Base-by-base conservation (phyloP, 64 coral and sea anemone genomes). In the Montipora cactus region DNA sequence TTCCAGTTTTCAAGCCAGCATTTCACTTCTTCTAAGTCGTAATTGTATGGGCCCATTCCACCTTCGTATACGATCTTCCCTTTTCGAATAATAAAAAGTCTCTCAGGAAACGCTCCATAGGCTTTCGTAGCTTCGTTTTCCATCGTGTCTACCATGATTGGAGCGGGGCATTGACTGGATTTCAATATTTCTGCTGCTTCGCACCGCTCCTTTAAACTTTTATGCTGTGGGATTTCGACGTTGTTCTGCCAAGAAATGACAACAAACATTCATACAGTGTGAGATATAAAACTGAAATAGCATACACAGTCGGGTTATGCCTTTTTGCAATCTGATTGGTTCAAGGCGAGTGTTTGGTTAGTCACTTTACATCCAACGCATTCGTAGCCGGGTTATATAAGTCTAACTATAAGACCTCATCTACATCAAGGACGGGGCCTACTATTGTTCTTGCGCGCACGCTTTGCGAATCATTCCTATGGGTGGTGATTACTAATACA, bases 101-200 rank as follows among this genome's bases (percentile, higher is more conserved):
- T 84, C 23, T 95, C 94, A 4, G 90, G 94, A 1, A 78, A 48
- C 7, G 90, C 94, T 16, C 77, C 94, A 66, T 95, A 95, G 25
- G 94, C 84, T 16, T 50, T 19, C 45, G 67, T 78, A 21, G 94
- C 78, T 19, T 95, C 90, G 57, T 95, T 74, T 8, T 74, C 72
- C 94, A 95, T 95, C 15, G 90, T 95, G 59, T 95, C 94, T 5
- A 80, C 90, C 44, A 95, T 20, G 59, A 95, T 81, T 15, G 83
- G 94, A 19, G 80, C 78, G 13, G 84, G 50, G 45, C 55, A 47
- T 9, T 66, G 70, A 79, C 69, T 51, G 10, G 90, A 57, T 6
- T 20, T 51, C 1, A 95, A 80, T 58, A 81, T 92, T 44, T 92
- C 68, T 8, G 94, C 94, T 50, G 90, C 94, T 19, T 47, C 25